phyloP scores from a whole-genome alignment of 2,888 invertebrate genomes.

The Dynastes hyllus region DNA sequence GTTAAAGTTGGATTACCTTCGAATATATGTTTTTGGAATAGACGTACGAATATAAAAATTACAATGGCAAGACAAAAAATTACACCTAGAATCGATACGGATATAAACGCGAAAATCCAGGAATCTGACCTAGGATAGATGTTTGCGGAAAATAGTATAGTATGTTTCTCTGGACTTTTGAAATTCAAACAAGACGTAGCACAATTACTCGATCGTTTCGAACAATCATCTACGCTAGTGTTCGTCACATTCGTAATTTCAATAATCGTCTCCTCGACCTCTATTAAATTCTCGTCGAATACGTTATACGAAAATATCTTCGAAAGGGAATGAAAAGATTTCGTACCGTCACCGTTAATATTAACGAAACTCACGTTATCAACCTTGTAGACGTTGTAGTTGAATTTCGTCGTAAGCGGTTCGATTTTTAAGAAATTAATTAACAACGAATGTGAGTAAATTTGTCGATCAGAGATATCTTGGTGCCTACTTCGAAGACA shows the following conservation, averaged over 20 bases:
- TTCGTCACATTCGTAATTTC: conserved; percentile 50
- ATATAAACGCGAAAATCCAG: conserved; percentile 78
- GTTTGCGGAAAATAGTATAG: conserved; percentile 50
- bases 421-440: conserved; percentile 63
- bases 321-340: conserved; percentile 60
- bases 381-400: conserved; percentile 65
- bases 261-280: conserved; percentile 55
- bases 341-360: conserved; percentile 49
- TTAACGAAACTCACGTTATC: conserved; percentile 51
- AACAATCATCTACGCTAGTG: conserved; percentile 51
- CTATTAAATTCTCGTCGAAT: conserved; percentile 64
- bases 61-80: conserved; percentile 78
- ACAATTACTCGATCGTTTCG: conserved; percentile 55
- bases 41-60: conserved; percentile 78
- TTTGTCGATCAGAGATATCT: conserved; percentile 16
- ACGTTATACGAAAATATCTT: conserved; percentile 65
- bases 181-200: conserved; percentile 59
- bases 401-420: conserved; percentile 63
- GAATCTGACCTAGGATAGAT: conserved; percentile 66
- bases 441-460: not conserved
- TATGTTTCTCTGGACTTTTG: conserved; percentile 53
- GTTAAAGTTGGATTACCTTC: conserved; percentile 80
- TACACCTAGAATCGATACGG: conserved; percentile 79
- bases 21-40: conserved; percentile 77
- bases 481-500: conserved; percentile 61